These are phyloP conservation scores for Luidia sarsii DNA, from an alignment of 53 echinoderm and acorn worm species.

Conservation along the genomic window DNA sequence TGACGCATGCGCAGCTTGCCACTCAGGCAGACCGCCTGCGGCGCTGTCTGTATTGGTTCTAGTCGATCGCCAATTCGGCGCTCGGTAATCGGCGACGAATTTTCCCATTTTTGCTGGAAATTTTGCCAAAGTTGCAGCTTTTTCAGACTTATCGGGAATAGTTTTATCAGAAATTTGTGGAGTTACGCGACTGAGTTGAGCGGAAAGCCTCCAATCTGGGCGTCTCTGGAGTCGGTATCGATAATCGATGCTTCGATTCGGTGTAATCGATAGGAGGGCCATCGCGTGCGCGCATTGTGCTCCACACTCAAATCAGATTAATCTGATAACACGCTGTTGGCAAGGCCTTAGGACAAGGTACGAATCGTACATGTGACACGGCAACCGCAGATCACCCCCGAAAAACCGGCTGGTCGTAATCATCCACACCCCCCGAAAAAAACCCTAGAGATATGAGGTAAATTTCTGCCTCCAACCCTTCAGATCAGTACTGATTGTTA, in stretches of 20 bases:
- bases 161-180: constrained; percentile 11
- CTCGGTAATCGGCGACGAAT: not conserved
- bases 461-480: not conserved
- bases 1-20: constrained; percentile 41
- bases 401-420: constrained; percentile 34
- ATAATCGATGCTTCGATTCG: constrained; percentile 51
- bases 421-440: constrained; percentile 3
- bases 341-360: constrained; percentile 36
- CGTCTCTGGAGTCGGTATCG: not conserved
- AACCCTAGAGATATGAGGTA: constrained; percentile 38
- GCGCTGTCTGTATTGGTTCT: not conserved
- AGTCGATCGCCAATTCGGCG: constrained; percentile 12
- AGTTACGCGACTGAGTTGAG: not conserved
- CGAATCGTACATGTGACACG: constrained; percentile 35
- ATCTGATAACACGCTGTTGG: constrained; percentile 44
- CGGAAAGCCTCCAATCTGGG: not conserved
- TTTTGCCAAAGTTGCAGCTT: not conserved
- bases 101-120: not conserved
- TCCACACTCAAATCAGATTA: constrained; percentile 27
- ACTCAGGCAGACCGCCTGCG: constrained; percentile 9
- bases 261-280: constrained; percentile 28
- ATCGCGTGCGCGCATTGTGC: constrained; percentile 23
- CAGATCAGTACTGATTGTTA: constrained; percentile 33
- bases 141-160: not conserved
- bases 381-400: no score